Evolutionary conservation across 1,140 invertebrate genomes (phyloP), one percentile per base, ranked within the genome.

Genomic region (Acromyrmex charruanus): DNA sequence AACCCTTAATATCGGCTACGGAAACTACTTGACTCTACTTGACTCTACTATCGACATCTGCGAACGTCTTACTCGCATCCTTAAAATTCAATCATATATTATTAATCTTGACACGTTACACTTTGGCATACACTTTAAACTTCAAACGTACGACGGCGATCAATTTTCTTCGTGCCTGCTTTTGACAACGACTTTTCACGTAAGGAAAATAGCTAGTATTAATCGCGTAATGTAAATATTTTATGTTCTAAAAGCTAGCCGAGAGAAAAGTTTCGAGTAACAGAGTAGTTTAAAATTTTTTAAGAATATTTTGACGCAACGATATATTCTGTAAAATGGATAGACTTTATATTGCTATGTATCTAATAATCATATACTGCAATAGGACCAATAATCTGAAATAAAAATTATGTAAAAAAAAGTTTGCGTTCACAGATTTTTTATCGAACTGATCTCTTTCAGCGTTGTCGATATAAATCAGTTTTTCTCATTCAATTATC

Each of bases 71-170:
- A 10, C 21, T 12, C 53, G 39, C 59, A 53, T 77, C 71, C 61
- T 86, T 66, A 74, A 88, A 84, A 86, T 90, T 79, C 81, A 79
- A 86, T 86, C 77, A 61, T 84, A 28, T 58, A 44, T 88, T 91
- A 86, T 90, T 86, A 90, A 91, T 90, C 59, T 79, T 44, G 55
- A 63, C 77, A 44, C 31, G 49, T 63, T 63, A 69, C 87, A 49
- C 28, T 63, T 44, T 28, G 69, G 14, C 31, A 53, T 35, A 58
- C 44, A 65, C 75, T 87, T 90, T 82, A 49, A 65, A 85, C 69
- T 80, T 87, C 49, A 77, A 18, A 59, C 86, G 39, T 21, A 53
- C 39, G 31, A 63, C 53, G 53, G 58, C 77, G 88, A 90, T 90
- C 89, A 87, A 89, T 90, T 89, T 90, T 86, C 68, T 77, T 53